A percentile compares a stretch with the other conserved stretches of the same genome.
These are phyloP conservation scores for Hetaerina titia DNA, from an alignment of 2,888 invertebrate genomes.

Conservation along the genomic window DNA sequence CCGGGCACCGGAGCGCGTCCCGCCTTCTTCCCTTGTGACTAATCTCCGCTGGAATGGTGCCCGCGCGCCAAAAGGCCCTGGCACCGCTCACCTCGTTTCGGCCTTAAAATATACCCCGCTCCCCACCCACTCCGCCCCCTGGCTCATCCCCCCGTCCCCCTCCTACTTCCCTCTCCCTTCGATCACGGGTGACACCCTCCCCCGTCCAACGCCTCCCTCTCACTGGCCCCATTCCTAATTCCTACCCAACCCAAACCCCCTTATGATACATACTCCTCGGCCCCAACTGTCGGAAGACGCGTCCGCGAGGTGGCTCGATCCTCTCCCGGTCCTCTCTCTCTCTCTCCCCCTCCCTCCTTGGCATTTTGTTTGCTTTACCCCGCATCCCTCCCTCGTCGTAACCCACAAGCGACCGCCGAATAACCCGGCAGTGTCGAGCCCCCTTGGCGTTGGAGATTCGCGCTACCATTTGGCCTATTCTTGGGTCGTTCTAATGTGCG, in stretches of 20 bases:
- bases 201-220: neutral
- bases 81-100: neutral
- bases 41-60: slow-evolving; percentile 12
- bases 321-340: neutral
- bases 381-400: neutral
- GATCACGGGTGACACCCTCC: neutral
- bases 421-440: neutral
- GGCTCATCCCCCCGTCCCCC: neutral
- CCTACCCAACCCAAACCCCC: too few relatives aligned
- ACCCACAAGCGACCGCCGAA: neutral
- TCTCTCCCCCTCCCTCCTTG: neutral
- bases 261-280: neutral
- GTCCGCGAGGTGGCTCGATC: neutral
- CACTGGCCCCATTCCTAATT: neutral
- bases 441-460: neutral
- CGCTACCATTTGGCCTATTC: neutral
- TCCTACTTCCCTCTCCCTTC: neutral
- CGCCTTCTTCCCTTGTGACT: neutral
- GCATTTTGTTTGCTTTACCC: neutral
- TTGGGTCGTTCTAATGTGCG: neutral
- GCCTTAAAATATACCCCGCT: slow-evolving; percentile 7
- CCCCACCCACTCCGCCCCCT: neutral
- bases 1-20: neutral
- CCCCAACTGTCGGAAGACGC: neutral
- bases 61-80: slow-evolving; percentile 24